Base-by-base conservation (phyloP, 1,140 invertebrate genomes). In the Brachionus rubens region DNA sequence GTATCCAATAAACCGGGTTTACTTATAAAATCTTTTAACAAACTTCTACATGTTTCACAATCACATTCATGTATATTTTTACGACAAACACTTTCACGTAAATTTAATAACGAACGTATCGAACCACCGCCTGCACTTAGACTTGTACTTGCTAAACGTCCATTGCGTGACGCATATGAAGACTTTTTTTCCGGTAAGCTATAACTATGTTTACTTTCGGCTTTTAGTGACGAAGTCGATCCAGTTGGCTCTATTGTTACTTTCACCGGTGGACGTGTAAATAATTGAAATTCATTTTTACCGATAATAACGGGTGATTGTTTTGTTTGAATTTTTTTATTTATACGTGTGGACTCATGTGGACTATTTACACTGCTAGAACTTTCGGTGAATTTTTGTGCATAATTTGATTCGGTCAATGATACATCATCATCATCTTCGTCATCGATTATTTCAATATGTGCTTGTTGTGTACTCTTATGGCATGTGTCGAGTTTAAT, bases 241-340 rank as follows among this genome's bases (percentile, higher is more conserved):
- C 24, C 59, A 10, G 59, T 43, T 30, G 46, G 65, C 28, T 70
- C 65, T 30, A 70, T 70, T 6, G 65, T 70, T n/a, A 70, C 65
- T 30, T 30, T 30, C 19, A 70, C 36, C 1, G 65, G 26, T 7
- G 65, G 65, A 3, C 21, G 28, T 16, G 65, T 70, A n/a, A 21
- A 21, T 21, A 48, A 33, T 48, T 10, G 6, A 70, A 70, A 48
- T 70, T 70, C 65, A 43, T 46, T 65, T 21, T 65, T 65, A 19
- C 40, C 36, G 3, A 46, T 28, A 10, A 43, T 16, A 43, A 43
- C 16, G 1, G 40, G 59, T n/a, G 33, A 59, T 36, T 59, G 54
- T 36, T 59, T 59, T n/a, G 54, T 36, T 19, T 59, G 54, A 3
- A 59, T 16, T 59, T 40, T 59, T 59, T 59, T 59, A 1, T 16